Percentiles rank a stretch among this genome's conserved stretches.
These are phyloP conservation scores for Clepsis dumicolana DNA, from an alignment of 2,888 invertebrate genomes.

Conservation along the genomic window DNA sequence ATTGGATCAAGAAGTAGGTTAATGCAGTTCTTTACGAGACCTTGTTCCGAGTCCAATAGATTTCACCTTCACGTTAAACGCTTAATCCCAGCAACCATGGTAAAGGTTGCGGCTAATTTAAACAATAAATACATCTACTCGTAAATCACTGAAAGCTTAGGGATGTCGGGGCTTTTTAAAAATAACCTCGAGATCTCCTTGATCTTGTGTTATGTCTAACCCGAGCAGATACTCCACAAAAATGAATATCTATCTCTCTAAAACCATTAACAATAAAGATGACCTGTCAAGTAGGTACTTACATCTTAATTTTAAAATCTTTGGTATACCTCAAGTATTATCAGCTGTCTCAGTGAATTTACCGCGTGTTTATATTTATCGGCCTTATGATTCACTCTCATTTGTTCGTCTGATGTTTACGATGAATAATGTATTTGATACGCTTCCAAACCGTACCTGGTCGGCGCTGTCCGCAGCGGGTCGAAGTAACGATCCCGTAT, in stretches of 20 bases:
- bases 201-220: constrained; percentile 48
- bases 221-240: constrained; percentile 30
- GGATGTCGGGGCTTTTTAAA: constrained; percentile 57
- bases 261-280: background rate
- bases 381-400: constrained; percentile 28
- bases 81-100: constrained; percentile 54
- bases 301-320: constrained; percentile 16
- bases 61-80: constrained; percentile 71
- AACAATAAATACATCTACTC: constrained; percentile 65
- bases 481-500: constrained; percentile 37
- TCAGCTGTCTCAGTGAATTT: constrained; percentile 27
- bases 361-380: constrained; percentile 28
- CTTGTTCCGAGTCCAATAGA: constrained; percentile 58
- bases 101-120: constrained; percentile 63
- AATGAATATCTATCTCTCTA: background rate
- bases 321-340: constrained; percentile 16
- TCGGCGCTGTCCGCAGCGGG: constrained; percentile 27
- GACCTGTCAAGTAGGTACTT: background rate
- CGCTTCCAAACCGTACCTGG: constrained; percentile 28
- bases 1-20: constrained; percentile 57
- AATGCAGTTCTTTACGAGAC: constrained; percentile 55
- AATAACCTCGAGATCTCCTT: constrained; percentile 53
- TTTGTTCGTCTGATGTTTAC: constrained; percentile 36
- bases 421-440: constrained; percentile 41
- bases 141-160: constrained; percentile 67